Evolutionary conservation across 2,888 invertebrate species (phyloP).

Genomic region (Nemoura dubitans): DNA sequence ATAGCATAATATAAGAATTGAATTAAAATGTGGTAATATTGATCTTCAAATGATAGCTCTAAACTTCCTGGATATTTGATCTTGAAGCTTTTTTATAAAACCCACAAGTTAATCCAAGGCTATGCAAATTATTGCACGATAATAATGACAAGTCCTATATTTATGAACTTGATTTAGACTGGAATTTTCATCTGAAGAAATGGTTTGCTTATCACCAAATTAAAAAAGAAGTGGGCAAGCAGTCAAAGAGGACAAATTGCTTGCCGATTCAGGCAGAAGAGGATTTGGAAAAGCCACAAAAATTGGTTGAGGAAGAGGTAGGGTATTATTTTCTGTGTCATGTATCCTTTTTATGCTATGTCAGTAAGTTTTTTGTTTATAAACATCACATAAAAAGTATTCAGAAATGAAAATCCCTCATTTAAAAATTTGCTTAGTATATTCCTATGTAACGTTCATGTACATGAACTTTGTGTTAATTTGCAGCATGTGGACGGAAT

Average conservation of each 20-base stretch:
- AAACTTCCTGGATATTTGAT: too few relatives aligned
- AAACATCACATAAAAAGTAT: too few relatives aligned
- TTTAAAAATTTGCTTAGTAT: too few relatives aligned
- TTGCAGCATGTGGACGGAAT: slow-evolving; percentile 41
- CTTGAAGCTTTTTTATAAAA: too few relatives aligned
- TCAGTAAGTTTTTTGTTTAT: not conserved
- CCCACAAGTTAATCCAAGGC: too few relatives aligned
- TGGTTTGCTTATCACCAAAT: slow-evolving; percentile 61
- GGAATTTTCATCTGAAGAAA: slow-evolving; percentile 64
- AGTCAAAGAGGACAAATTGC: not conserved
- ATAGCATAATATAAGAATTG: too few relatives aligned
- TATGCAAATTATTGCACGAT: too few relatives aligned
- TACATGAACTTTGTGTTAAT: not conserved
- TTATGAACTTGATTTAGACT: slow-evolving; percentile 57
- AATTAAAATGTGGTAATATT: too few relatives aligned
- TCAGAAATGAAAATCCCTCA: not conserved
- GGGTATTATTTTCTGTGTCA: not conserved
- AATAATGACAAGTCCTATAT: not conserved
- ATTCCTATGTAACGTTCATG: too few relatives aligned
- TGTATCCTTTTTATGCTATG: not conserved
- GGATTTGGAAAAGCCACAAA: slow-evolving; percentile 44
- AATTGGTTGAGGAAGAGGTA: slow-evolving; percentile 44
- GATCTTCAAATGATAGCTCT: too few relatives aligned
- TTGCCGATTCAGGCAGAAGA: slow-evolving; percentile 47
- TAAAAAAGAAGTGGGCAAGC: slow-evolving; percentile 55